Evolutionary conservation across 2,888 invertebrate genomes (phyloP), one percentile per base, ranked within the genome.

Genomic region (Punctoribates punctum): DNA sequence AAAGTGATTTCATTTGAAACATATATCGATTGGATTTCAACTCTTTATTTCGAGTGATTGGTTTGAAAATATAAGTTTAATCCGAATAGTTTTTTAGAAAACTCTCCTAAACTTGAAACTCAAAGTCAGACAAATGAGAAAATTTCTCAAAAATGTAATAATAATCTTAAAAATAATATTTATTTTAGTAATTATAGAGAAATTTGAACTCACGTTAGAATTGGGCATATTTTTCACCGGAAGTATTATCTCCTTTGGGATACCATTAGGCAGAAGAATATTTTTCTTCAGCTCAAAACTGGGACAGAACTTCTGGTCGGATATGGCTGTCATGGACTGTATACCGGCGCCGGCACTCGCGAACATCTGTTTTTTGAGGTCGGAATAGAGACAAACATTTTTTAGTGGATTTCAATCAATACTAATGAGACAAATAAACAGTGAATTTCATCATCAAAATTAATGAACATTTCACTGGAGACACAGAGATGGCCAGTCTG

Each of bases 251-350:
- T 94, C 93, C 83, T 92, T 93, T 17, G 91, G 90, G 57, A 94
- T 93, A 83, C 92, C 92, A 82, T 94, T 93, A 2, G 95, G 94
- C 77, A 95, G 83, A 82, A 94, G 87, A 81, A 94, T 90, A 54
- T 90, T 89, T 81, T 88, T 89, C 88, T 77, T 90, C 88, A 62
- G 79, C 79, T 73, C 90, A 89, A 95, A 91, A 81, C 93, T 89
- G n/a, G 96, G 95, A 85, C 96, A 96, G 62, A 79, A 79, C 60
- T 80, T 79, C 9, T 78, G 75, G 46, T 81, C 80, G 42, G 34
- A 34, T 73, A 73, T 57, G n/a, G 34, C 3, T 3, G 9, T 57
- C 23, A 48, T n/a, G 1, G 73, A 13, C 38, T 57, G 20, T n/a
- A 25, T 11, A 29, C 29, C 6, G 13, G 62, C 29, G 34, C 34